Conservation (phyloP, 2,113 vertebrate genomes). For the Macroglossus sobrinus region DNA sequence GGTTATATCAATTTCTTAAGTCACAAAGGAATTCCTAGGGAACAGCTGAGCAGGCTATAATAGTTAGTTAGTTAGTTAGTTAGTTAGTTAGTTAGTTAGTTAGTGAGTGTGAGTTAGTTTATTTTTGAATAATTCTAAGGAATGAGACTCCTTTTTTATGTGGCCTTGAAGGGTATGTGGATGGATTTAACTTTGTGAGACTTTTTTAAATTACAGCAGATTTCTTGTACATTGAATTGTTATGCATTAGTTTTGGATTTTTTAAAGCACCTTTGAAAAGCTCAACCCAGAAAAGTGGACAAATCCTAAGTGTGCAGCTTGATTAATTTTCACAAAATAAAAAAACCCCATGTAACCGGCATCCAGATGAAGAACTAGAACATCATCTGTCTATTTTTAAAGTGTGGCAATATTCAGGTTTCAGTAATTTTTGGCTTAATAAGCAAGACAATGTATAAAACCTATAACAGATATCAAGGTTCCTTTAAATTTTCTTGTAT, state of each 20-base stretch:
- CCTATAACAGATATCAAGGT: neutral
- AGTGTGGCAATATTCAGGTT: neutral
- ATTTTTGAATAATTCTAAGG: neutral
- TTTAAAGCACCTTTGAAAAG: neutral
- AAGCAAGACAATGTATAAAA: neutral
- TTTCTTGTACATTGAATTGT: neutral
- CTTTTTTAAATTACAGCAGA: constrained; percentile 26
- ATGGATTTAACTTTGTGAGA: neutral
- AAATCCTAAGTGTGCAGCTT: neutral
- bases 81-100: neutral
- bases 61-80: neutral
- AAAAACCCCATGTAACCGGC: neutral
- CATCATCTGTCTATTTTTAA: neutral
- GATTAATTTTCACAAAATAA: constrained; percentile 16
- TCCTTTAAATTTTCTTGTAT: neutral
- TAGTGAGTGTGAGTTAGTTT: neutral
- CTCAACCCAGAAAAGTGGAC: neutral
- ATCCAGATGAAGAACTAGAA: neutral
- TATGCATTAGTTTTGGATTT: neutral
- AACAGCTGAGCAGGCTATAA: neutral
- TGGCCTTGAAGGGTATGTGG: neutral
- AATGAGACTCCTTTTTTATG: neutral
- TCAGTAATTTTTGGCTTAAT: neutral
- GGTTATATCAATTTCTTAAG: neutral
- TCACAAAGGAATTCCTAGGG: constrained; percentile 22